Conservation (phyloP, 2,113 vertebrate genomes). For the Oreocharis arfaki region DNA sequence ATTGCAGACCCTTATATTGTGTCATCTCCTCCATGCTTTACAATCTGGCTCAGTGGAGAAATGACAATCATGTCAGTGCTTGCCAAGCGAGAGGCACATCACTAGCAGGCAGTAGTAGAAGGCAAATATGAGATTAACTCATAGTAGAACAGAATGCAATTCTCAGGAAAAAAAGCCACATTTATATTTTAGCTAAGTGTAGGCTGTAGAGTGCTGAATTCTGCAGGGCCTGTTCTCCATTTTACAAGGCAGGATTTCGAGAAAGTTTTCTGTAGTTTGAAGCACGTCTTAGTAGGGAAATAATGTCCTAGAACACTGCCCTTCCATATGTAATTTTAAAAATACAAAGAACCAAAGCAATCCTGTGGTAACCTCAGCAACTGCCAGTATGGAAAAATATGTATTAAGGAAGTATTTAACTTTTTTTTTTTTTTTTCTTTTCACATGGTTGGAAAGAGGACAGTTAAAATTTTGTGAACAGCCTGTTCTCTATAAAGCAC, state of each 20-base stretch:
- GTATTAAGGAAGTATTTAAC: constrained; percentile 25
- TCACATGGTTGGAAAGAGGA: background rate
- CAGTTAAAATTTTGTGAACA: background rate
- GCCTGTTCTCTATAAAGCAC: constrained; percentile 22
- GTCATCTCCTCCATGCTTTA: background rate
- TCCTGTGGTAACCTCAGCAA: constrained; percentile 31
- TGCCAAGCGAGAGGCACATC: background rate
- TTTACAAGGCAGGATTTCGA: background rate
- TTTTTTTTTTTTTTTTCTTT: background rate
- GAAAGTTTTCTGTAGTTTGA: background rate
- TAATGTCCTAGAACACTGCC: background rate
- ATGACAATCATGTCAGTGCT: background rate
- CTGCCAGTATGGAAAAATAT: background rate
- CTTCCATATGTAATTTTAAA: background rate
- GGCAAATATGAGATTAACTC: background rate
- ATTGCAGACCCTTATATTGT: background rate
- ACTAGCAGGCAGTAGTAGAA: background rate
- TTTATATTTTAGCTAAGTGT: background rate
- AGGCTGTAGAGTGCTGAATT: background rate
- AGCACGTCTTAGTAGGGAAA: background rate
- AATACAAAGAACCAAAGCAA: background rate
- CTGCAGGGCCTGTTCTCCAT: background rate
- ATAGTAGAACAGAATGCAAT: background rate
- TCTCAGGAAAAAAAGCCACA: constrained; percentile 2
- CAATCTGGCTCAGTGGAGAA: background rate